phyloP scores from a whole-genome alignment of 2,113 vertebrate species.

The Triplophysa siluroides region DNA sequence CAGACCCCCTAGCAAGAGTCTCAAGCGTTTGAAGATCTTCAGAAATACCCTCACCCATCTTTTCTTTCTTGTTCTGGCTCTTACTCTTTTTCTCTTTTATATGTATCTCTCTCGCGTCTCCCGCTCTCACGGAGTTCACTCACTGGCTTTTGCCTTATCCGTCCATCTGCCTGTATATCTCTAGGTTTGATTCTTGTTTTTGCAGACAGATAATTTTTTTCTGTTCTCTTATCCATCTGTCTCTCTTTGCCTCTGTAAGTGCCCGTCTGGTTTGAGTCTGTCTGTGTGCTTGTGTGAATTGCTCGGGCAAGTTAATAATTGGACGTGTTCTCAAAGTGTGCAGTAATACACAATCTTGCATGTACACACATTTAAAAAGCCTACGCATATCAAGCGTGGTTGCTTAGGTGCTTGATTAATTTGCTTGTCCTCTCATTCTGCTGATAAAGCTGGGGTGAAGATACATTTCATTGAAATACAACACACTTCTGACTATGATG shows the following conservation, averaged over 20 bases:
- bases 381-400: conserved; percentile 7
- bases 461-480: too few species aligned
- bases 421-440: conserved; percentile 11
- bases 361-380: neutral
- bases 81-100: conserved; percentile 15
- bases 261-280: neutral
- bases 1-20: neutral
- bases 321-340: conserved; percentile 4
- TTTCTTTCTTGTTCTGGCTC: neutral
- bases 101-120: neutral
- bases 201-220: neutral
- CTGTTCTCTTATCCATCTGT: neutral
- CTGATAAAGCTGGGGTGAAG: neutral
- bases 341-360: neutral
- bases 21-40: conserved; percentile 4
- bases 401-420: conserved; percentile 22
- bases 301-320: neutral
- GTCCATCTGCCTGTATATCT: conserved; percentile 15
- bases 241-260: neutral
- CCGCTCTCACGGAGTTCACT: neutral
- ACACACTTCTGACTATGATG: too few species aligned
- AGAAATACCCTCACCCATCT: conserved; percentile 12
- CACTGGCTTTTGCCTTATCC: neutral
- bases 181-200: conserved; percentile 12
- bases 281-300: neutral